phyloP scores from a whole-genome alignment of 2,797 vertebrate genomes.

The Uromys caudimaculatus region DNA sequence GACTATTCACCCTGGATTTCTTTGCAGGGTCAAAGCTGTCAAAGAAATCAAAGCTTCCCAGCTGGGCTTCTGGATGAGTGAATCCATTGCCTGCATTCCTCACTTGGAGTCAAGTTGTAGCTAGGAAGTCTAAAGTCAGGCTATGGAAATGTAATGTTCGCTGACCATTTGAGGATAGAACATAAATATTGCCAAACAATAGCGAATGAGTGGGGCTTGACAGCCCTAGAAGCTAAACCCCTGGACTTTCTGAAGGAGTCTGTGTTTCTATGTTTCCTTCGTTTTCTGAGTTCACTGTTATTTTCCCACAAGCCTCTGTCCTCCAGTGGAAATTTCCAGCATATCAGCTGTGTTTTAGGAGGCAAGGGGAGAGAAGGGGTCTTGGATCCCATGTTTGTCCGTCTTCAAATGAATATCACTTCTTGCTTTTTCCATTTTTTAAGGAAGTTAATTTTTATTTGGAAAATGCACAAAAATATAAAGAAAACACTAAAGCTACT shows the following conservation, averaged over 20 bases:
- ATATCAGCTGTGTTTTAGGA: constrained; percentile 4
- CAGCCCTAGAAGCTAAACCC: not conserved
- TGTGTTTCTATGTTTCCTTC: not conserved
- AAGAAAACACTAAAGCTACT: not conserved
- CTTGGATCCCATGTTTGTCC: not conserved
- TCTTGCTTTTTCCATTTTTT: constrained; percentile 22
- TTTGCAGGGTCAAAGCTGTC: not conserved
- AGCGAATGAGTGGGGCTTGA: not conserved
- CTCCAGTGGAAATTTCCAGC: constrained; percentile 34
- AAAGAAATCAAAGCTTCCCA: not conserved
- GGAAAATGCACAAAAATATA: not conserved
- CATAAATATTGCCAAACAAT: not conserved
- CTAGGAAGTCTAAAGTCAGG: not conserved
- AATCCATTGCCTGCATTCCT: not conserved
- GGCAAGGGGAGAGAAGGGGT: not conserved
- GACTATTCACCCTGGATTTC: not conserved
- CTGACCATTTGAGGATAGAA: not conserved
- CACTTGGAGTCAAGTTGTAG: too few species aligned
- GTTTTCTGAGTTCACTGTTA: not conserved
- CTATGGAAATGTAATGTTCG: not conserved
- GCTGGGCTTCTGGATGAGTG: not conserved
- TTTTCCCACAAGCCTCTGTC: constrained; percentile 12
- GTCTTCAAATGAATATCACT: constrained; percentile 54
- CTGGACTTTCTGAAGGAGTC: not conserved
- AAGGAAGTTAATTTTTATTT: not conserved